Base-by-base conservation (phyloP, 2,113 vertebrate genomes). In the Phycodurus eques region DNA sequence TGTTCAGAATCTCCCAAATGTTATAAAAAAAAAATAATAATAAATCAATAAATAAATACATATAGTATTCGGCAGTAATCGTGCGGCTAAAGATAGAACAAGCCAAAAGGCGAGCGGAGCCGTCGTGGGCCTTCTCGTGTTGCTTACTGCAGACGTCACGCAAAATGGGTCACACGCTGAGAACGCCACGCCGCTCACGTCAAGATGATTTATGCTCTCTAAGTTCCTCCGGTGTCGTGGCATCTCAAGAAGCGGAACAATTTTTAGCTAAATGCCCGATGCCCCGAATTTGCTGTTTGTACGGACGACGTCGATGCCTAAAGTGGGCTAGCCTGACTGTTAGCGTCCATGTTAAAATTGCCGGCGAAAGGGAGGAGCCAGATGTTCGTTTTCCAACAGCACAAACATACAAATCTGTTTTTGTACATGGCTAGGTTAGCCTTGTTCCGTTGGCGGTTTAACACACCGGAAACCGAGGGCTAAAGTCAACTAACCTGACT, bases 201-300 rank as follows among this genome's bases (percentile, higher is more conserved):
- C 64, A 47, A 13, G 44, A 66, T 66, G 64, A 66, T 66, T 66
- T 47, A 66, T 66, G 44, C n/a, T 66, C 64, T 47, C 13, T 0
- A 27, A 66, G 64, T 66, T 66, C n/a, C 64, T 44, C 27, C 31
- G 4, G 31, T 35, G 57, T 33, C 31, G 59, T 61, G 2, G 31
- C 31, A 12, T 31, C 57, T 1, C 33, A 17, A 57, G 56, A 57
- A 27, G 56, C 56, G 11, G 10, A 57, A 60, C 27, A 35, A 9
- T 61, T 61, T 35, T 61, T 17, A 3, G 2, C 13, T 17, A 35
- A 35, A 61, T 35, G 31, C 59, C 59, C 31, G 31, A 61, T 35
- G 59, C 15, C 13, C 14, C 59, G 14, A 35, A 60, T 60, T 60
- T 60, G 43, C 1, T 7, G 51, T 0, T 53, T 20, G 46, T 13